These are phyloP conservation scores for Eriocheir sinensis DNA, from an alignment of 1,140 invertebrate genomes.

Conservation along the genomic window DNA sequence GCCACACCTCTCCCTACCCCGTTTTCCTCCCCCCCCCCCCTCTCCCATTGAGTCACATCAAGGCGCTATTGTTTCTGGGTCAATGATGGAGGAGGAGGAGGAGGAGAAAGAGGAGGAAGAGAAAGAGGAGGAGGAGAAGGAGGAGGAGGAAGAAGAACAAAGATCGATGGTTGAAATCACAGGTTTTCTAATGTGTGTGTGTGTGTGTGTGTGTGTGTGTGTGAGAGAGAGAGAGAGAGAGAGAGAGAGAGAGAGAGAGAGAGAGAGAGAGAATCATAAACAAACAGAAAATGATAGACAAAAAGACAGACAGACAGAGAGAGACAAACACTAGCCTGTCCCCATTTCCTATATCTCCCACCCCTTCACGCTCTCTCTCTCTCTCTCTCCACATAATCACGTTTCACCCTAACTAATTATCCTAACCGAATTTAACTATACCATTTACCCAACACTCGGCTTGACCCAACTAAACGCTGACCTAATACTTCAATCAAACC, in stretches of 20 bases:
- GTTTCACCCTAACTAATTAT: too few species aligned
- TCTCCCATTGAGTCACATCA: neutral
- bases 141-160: too few species aligned
- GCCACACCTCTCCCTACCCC: neutral
- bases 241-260: neutral
- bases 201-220: conserved; percentile 12
- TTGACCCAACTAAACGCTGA: too few species aligned
- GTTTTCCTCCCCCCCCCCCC: neutral
- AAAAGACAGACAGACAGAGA: neutral
- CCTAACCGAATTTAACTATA: too few species aligned
- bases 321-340: too few species aligned
- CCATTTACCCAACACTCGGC: too few species aligned
- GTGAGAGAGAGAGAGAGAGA: neutral
- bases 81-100: neutral
- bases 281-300: neutral
- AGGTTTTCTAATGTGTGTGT: neutral
- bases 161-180: neutral
- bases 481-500: too few species aligned
- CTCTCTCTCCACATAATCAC: too few species aligned
- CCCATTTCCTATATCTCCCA: too few species aligned
- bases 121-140: too few species aligned
- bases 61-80: neutral
- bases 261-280: neutral
- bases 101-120: too few species aligned
- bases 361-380: too few species aligned